Conservation (phyloP, 2,888 invertebrate species). For the Nycteola revayana region DNA sequence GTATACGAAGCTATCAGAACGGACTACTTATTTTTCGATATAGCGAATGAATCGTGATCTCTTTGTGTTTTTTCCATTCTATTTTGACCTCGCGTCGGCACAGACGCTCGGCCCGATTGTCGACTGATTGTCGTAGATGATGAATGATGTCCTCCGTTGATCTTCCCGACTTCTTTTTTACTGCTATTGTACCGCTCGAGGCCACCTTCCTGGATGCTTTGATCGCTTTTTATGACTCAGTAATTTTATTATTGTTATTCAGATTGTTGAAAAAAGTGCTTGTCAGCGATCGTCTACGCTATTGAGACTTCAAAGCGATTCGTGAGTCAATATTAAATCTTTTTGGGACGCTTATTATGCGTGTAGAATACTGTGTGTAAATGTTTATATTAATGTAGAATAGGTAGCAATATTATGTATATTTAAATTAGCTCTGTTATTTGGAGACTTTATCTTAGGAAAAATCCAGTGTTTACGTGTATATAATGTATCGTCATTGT, state of each 20-base stretch:
- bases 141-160: slow-evolving; percentile 48
- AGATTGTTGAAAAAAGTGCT: slow-evolving; percentile 42
- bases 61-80: slow-evolving; percentile 20
- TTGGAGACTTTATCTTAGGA: neutral
- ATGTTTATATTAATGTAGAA: neutral
- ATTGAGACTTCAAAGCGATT: slow-evolving; percentile 44
- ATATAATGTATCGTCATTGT: too few species aligned
- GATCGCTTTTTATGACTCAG: slow-evolving; percentile 56
- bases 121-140: slow-evolving; percentile 40
- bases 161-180: slow-evolving; percentile 41
- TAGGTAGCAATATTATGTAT: too few species aligned
- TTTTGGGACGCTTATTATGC: neutral
- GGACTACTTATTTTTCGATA: too few species aligned
- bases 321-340: slow-evolving; percentile 21
- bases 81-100: slow-evolving; percentile 22
- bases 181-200: slow-evolving; percentile 48
- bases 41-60: slow-evolving; percentile 7
- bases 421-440: too few species aligned
- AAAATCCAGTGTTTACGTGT: too few species aligned
- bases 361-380: neutral
- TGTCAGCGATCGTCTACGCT: slow-evolving; percentile 41
- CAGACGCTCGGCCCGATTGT: slow-evolving; percentile 24
- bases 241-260: slow-evolving; percentile 56
- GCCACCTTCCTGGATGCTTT: slow-evolving; percentile 46
- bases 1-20: too few species aligned